Percentiles rank a stretch among this genome's conserved stretches.
Conservation (phyloP, 2,888 invertebrate species). For the Biston betularia region DNA sequence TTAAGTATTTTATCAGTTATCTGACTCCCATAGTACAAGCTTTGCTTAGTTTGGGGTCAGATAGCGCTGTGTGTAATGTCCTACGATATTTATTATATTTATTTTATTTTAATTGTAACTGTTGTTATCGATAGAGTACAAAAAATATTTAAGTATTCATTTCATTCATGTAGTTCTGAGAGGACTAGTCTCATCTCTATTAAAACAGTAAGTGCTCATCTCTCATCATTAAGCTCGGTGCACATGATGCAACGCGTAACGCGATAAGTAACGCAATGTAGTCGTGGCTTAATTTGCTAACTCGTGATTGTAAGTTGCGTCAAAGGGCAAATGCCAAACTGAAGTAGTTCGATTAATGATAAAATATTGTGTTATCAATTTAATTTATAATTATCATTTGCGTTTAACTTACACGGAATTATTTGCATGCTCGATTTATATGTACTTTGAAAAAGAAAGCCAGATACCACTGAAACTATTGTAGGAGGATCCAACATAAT, state of each 20-base stretch:
- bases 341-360: slow-evolving; percentile 32
- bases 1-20: no score
- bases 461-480: no score
- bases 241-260: slow-evolving; percentile 39
- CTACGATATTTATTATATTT: no score
- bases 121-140: no score
- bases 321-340: slow-evolving; percentile 42
- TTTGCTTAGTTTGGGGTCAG: no score
- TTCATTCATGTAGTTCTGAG: no score
- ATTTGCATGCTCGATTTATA: not conserved
- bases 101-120: no score
- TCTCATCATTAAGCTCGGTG: slow-evolving; percentile 36
- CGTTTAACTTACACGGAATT: not conserved
- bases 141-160: no score
- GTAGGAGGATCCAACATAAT: no score
- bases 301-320: slow-evolving; percentile 40
- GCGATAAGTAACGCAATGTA: slow-evolving; percentile 38
- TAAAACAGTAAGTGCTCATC: slow-evolving; percentile 36
- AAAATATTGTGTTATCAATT: slow-evolving; percentile 21
- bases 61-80: no score
- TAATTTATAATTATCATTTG: slow-evolving; percentile 2
- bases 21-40: no score
- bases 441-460: not conserved
- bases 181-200: slow-evolving; percentile 22
- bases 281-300: slow-evolving; percentile 40